Evolutionary conservation across 2,797 vertebrate species (phyloP).

Genomic region (Hyperoplus lanceolatus): DNA sequence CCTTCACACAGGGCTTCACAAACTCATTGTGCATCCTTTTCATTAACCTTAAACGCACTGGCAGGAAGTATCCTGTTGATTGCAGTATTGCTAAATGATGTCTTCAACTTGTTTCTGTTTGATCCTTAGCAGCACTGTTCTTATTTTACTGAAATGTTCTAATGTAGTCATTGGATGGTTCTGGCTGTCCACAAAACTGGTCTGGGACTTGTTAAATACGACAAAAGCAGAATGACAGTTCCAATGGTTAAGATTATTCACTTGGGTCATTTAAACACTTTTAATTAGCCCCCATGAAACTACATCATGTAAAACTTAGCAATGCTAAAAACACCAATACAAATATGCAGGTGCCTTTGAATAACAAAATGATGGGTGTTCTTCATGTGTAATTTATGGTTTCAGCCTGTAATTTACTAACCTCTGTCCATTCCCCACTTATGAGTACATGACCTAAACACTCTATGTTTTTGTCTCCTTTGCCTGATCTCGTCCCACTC

Average conservation of each 20-base stretch:
- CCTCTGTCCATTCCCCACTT: neutral
- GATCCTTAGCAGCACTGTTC: slow-evolving; percentile 50
- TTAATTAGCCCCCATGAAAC: slow-evolving; percentile 9
- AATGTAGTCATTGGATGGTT: slow-evolving; percentile 34
- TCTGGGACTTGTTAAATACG: slow-evolving; percentile 23
- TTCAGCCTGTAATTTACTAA: slow-evolving; percentile 34
- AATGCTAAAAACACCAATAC: neutral
- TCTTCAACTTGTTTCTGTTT: slow-evolving; percentile 61
- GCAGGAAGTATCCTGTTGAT: slow-evolving; percentile 70
- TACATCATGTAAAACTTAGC: neutral
- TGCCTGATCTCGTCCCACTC: slow-evolving; percentile 21
- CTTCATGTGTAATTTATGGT: slow-evolving; percentile 17
- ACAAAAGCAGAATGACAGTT: slow-evolving; percentile 7
- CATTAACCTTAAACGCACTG: slow-evolving; percentile 65
- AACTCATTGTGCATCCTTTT: slow-evolving; percentile 59
- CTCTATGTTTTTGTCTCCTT: slow-evolving; percentile 16
- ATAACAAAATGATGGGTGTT: neutral
- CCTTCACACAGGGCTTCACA: slow-evolving; percentile 52
- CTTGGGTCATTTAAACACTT: slow-evolving; percentile 29
- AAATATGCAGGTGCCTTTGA: neutral
- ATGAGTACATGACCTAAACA: slow-evolving; percentile 5
- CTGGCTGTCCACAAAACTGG: slow-evolving; percentile 11
- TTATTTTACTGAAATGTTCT: slow-evolving; percentile 64
- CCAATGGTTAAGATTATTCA: slow-evolving; percentile 11
- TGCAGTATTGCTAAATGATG: slow-evolving; percentile 66